A percentile compares a stretch with the other conserved stretches of the same genome.
phyloP scores from a whole-genome alignment of 2,888 invertebrate species.

The Scaptomyza reducta region DNA sequence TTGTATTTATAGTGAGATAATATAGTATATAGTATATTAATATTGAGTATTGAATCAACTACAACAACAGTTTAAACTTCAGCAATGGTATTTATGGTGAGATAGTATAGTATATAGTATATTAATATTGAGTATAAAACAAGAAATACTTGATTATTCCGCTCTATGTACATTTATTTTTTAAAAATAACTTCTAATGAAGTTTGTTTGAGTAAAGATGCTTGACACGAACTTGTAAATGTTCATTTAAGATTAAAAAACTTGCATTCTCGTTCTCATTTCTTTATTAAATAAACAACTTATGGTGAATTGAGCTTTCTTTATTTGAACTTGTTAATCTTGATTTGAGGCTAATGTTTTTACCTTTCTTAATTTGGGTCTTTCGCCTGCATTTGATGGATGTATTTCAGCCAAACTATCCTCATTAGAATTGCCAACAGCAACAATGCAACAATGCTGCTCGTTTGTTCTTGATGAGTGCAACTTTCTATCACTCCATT shows the following conservation, averaged over 20 bases:
- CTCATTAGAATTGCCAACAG: conserved; percentile 45
- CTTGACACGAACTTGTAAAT: neutral
- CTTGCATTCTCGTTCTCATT: neutral
- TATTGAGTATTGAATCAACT: no score
- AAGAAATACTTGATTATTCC: neutral
- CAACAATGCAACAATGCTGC: conserved; percentile 17
- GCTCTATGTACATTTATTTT: neutral
- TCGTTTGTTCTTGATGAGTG: conserved; percentile 45
- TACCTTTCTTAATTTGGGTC: neutral
- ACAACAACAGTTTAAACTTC: no score
- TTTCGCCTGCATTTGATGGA: conserved; percentile 3
- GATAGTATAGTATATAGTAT: no score
- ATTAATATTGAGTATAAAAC: no score
- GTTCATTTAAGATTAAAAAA: no score
- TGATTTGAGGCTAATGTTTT: neutral
- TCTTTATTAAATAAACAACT: no score
- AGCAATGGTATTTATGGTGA: no score
- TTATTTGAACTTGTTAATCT: neutral
- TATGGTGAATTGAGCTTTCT: neutral
- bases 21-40: no score
- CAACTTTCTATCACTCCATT: conserved; percentile 70
- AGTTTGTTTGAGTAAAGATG: no score
- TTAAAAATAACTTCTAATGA: no score
- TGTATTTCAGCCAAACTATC: conserved; percentile 19
- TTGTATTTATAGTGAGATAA: no score